Evolutionary conservation across 2,888 invertebrate genomes (phyloP), one percentile per base, ranked within the genome.

Genomic region (Carterocephalus palaemon): DNA sequence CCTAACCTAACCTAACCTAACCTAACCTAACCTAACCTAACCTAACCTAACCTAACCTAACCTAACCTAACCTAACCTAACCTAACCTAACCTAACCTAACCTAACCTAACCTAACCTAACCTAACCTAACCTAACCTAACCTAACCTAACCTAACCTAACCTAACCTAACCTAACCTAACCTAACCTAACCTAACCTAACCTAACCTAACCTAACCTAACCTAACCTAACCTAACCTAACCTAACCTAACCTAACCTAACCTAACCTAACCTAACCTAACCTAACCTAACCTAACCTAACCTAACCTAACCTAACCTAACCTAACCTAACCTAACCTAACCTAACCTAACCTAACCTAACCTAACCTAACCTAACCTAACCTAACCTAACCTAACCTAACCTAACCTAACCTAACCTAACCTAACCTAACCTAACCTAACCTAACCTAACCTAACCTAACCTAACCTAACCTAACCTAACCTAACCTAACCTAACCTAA

Each of bases 261-360:
- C 46, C 46, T 38, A 46, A 46, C 46, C 37, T 46, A 38, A 38
- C 26, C 23, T 10, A 37, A 23, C 10, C 13, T 24, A 12, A 15
- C 16, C 15, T 15, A 8, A 28, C 9, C 17, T 9, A 10, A 19
- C 17, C 16, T 28, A 26, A 10, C 10, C 28, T 9, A 10, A 16
- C 9, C 26, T 8, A 12, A 20, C 15, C 29, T 31, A 12, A 12
- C 10, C 10, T 9, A 31, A 10, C 22, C 19, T 10, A 2, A 22
- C 22, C 12, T 20, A 22, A 22, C 10, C 20, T 12, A 22, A 29
- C 15, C 13, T 10, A 49, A 49, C 49, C 47, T 49, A 49, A 49
- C 49, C 51, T 51, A 51, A 51, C 51, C 51, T 51, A 51, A 51
- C 52, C 52, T 52, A 52, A 52, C 54, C 53, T 53, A 50, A 50